phyloP scores from a whole-genome alignment of 1,140 invertebrate species.

The Rhopalosiphum padi region DNA sequence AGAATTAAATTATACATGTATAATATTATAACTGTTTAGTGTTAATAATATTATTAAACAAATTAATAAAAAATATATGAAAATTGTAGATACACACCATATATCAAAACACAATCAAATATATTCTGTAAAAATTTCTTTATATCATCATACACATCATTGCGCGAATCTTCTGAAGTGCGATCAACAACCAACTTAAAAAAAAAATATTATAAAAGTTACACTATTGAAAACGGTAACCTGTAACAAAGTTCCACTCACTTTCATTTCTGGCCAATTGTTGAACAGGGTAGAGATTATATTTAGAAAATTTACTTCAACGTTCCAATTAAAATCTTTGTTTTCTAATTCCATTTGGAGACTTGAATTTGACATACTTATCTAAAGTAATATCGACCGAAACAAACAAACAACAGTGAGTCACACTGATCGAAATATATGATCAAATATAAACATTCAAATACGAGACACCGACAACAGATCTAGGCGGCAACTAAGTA shows the following conservation, averaged over 20 bases:
- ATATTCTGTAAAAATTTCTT: neutral
- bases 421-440: too few relatives aligned
- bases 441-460: too few relatives aligned
- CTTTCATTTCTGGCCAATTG: neutral
- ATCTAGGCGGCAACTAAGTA: too few relatives aligned
- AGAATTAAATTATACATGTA: too few relatives aligned
- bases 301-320: neutral
- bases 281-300: neutral
- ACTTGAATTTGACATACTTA: neutral
- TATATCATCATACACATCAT: neutral
- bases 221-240: neutral
- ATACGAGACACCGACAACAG: too few relatives aligned
- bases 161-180: neutral
- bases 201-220: neutral
- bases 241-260: neutral
- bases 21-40: neutral
- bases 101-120: neutral
- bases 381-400: too few relatives aligned
- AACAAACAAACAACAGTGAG: neutral
- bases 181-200: neutral
- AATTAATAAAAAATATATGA: neutral
- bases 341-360: neutral
- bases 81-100: neutral
- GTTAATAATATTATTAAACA: neutral
- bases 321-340: neutral